These are phyloP conservation scores for Vandiemenella viatica DNA, from an alignment of 2,888 invertebrate species.

Conservation along the genomic window DNA sequence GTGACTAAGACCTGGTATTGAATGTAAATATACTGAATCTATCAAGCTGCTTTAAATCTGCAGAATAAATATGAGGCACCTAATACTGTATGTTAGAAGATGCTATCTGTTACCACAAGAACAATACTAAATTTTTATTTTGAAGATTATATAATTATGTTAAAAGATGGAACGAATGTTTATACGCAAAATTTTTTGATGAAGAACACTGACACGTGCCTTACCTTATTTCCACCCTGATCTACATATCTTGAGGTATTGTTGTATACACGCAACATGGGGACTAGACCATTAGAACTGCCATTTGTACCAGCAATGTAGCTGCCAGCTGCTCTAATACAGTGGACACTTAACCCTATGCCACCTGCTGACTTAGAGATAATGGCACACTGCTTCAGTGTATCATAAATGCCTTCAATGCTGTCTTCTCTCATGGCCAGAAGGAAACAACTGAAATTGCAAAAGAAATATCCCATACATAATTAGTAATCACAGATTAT, in stretches of 20 bases:
- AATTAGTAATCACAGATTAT: neutral
- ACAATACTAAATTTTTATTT: no score
- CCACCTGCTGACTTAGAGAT: slow-evolving; percentile 94
- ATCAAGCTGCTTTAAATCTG: no score
- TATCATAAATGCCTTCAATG: slow-evolving; percentile 88
- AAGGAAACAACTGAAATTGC: slow-evolving; percentile 67
- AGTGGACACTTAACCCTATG: slow-evolving; percentile 91
- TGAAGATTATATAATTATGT: no score
- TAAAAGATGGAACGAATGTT: no score
- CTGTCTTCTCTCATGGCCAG: slow-evolving; percentile 89
- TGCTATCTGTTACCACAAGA: no score
- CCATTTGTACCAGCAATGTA: slow-evolving; percentile 91
- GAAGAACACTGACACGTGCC: no score
- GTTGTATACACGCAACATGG: slow-evolving; percentile 89
- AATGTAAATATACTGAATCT: no score
- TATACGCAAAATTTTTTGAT: no score
- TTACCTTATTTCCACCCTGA: slow-evolving; percentile 85
- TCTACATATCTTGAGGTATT: slow-evolving; percentile 93
- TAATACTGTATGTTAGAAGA: no score
- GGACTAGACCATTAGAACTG: slow-evolving; percentile 86
- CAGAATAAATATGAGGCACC: no score
- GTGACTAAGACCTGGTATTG: no score
- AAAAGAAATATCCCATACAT: neutral
- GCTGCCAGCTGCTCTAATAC: slow-evolving; percentile 81
- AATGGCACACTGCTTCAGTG: slow-evolving; percentile 79